Base-by-base conservation (phyloP, 2,888 invertebrate genomes). In the Eristalis arbustorum region DNA sequence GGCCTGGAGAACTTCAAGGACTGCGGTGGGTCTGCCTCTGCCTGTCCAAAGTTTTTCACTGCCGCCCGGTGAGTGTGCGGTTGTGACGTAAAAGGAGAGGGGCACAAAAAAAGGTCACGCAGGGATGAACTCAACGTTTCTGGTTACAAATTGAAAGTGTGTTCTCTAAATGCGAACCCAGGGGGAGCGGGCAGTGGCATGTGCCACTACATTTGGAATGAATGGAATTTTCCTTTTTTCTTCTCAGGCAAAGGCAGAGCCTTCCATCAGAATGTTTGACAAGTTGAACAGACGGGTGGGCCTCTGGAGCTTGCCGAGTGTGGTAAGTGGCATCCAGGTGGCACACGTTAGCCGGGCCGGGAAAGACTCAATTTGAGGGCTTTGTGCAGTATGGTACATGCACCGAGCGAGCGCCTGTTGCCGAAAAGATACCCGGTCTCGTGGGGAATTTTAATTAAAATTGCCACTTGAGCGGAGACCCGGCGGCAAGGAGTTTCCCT, bases 391-490 rank as follows among this genome's bases (percentile, higher is more conserved):
- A 23, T 11, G 37, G 57, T 25, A 8, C 18, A 49, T 49, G 49
- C 49, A 49, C 2, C 49, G 49, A 8, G 49, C 8, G 49, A 2
- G 49, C 10, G 18, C 18, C 49, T 22, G 31, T 42, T 56, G 49
- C 10, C 31, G 49, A 37, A 59, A 31, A 62, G 62, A 31, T 28
- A 62, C 62, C 13, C 25, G 8, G 4, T 13, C 14, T 63, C 10
- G 73, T 25, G 34, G 3, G 22, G 75, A 67, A 75, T 61, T 75
- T 75, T 75, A 75, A 75, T 67, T 75, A 66, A 75, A 75, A 31
- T 0, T 11, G 59, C 22, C 56, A 22, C 31, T 56, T 10, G 18
- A 8, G 23, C 31, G 37, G 25, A 31, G n/a, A 13, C 1, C 14
- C 31, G n/a, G 4, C 1, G 49, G 49, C 11, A 25, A n/a, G n/a